Evolutionary conservation across 2,113 vertebrate species (phyloP).

Genomic region (Alosa alosa): DNA sequence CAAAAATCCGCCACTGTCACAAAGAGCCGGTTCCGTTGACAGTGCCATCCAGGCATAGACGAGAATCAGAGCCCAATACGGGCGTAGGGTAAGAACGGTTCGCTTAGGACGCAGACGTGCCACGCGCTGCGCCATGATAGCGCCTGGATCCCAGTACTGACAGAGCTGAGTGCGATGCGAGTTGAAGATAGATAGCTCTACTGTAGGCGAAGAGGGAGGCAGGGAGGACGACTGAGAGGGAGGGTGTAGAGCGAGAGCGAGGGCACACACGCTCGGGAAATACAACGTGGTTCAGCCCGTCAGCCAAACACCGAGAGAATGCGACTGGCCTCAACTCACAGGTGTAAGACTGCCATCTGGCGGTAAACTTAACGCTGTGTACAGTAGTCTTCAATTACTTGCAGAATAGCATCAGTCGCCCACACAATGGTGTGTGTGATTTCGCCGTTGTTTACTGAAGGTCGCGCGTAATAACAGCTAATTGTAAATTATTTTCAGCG

Average conservation of each 20-base stretch:
- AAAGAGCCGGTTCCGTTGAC: constrained; percentile 57
- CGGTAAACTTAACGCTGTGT: constrained; percentile 24
- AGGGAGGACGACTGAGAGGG: constrained; percentile 58
- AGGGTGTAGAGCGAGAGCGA: constrained; percentile 62
- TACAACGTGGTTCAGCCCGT: constrained; percentile 66
- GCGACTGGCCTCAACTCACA: constrained; percentile 18
- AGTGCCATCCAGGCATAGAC: constrained; percentile 63
- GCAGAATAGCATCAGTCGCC: background rate
- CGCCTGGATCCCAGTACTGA: constrained; percentile 63
- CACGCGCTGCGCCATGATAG: constrained; percentile 74
- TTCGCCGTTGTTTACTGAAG: background rate
- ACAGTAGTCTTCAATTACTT: background rate
- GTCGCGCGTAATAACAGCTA: background rate
- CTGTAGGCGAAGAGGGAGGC: constrained; percentile 57
- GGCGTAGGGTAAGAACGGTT: constrained; percentile 52
- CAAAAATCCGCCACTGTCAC: constrained; percentile 58
- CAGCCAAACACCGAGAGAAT: constrained; percentile 52
- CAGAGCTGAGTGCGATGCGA: constrained; percentile 67
- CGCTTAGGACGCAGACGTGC: constrained; percentile 57
- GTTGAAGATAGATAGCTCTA: constrained; percentile 67
- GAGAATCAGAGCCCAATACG: constrained; percentile 58
- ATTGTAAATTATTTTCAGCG: background rate
- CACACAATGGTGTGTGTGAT: background rate
- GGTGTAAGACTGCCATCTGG: constrained; percentile 74
- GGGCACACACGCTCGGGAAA: constrained; percentile 60